phyloP scores from a whole-genome alignment of 30 jellyfish, hydroid and myxozoan genomes.

The Aurelia sp. region DNA sequence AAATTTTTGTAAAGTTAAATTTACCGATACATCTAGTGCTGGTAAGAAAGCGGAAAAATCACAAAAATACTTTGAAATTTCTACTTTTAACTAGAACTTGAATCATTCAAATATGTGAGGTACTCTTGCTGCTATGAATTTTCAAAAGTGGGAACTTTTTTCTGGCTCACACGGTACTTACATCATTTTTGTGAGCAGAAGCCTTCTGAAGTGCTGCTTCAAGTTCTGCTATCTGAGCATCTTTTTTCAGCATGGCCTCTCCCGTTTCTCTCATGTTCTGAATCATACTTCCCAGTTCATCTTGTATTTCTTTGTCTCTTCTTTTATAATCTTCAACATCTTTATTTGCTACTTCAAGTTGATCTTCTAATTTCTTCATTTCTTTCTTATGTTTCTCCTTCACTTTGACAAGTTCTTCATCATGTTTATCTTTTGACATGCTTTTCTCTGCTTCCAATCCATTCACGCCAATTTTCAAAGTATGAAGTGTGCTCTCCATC shows the following conservation, averaged over 20 bases:
- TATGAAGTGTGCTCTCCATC: slow-evolving; percentile 63
- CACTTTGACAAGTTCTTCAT: slow-evolving; percentile 9
- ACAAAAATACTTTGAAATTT: too few relatives aligned
- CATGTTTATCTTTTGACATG: slow-evolving; percentile 11
- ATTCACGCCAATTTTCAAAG: slow-evolving; percentile 61
- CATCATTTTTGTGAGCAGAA: slow-evolving; percentile 40
- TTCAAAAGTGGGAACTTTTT: too few relatives aligned
- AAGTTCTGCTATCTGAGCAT: slow-evolving; percentile 25
- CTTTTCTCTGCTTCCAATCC: slow-evolving; percentile 46
- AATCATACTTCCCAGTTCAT: slow-evolving; percentile 35
- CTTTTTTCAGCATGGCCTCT: not conserved
- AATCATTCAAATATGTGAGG: too few relatives aligned
- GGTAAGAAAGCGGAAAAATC: too few relatives aligned
- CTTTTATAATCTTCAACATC: slow-evolving; percentile 49
- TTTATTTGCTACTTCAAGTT: slow-evolving; percentile 9
- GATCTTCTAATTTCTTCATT: slow-evolving; percentile 14
- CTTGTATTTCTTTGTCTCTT: slow-evolving; percentile 31
- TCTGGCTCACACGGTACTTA: too few relatives aligned
- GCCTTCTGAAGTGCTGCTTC: slow-evolving; percentile 51
- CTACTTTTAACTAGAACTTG: too few relatives aligned
- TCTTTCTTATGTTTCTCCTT: slow-evolving; percentile 36
- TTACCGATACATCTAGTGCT: too few relatives aligned
- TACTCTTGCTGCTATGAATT: too few relatives aligned
- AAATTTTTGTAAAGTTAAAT: too few relatives aligned
- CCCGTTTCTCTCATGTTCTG: slow-evolving; percentile 51